Conservation (phyloP, 2,888 invertebrate genomes). For the Suillia variegata region DNA sequence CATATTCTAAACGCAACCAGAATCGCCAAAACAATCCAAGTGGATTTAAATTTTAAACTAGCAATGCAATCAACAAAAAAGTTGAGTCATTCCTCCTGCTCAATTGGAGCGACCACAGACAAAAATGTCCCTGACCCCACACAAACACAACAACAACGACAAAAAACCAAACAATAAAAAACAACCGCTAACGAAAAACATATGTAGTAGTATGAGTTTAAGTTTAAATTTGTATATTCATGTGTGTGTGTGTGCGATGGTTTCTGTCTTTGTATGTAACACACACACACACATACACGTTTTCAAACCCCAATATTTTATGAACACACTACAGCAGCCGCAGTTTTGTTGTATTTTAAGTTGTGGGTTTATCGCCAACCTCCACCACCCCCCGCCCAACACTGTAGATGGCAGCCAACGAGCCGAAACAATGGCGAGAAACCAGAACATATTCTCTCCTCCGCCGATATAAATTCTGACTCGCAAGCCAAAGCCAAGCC, state of each 20-base stretch:
- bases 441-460: conserved; percentile 1
- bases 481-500: not conserved
- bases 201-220: too few relatives aligned
- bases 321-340: not conserved
- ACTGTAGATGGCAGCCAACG: conserved; percentile 3
- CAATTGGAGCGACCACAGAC: conserved; percentile 31
- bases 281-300: conserved; percentile 1
- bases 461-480: not conserved
- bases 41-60: too few relatives aligned
- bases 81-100: not conserved
- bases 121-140: conserved; percentile 51
- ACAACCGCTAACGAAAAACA: too few relatives aligned
- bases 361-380: too few relatives aligned
- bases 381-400: too few relatives aligned
- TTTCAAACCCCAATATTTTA: not conserved
- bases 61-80: too few relatives aligned
- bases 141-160: conserved; percentile 8
- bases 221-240: too few relatives aligned
- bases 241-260: too few relatives aligned
- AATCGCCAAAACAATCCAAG: too few relatives aligned
- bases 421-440: conserved; percentile 7
- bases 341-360: not conserved
- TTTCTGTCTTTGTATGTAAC: not conserved
- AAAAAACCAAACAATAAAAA: conserved; percentile 24
- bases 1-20: too few relatives aligned